phyloP scores from a whole-genome alignment of 1,140 invertebrate species.

The Polypedilum pembai region DNA sequence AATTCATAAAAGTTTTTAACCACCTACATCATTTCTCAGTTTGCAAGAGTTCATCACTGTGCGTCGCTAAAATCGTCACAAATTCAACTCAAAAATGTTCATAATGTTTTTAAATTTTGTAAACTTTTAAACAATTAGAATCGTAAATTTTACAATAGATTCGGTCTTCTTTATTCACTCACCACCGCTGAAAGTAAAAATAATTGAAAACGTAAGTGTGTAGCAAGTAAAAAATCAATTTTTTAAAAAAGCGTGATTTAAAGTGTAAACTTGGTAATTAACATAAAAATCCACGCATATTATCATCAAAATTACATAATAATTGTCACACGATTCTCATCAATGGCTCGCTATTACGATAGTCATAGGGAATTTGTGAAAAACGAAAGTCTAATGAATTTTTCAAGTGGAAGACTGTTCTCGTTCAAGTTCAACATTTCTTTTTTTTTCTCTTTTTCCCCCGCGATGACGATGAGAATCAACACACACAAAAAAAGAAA shows the following conservation, averaged over 20 bases:
- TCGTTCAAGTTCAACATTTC: background rate
- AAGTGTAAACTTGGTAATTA: background rate
- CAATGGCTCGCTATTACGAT: background rate
- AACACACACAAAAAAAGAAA: background rate
- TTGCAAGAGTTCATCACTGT: too few relatives aligned
- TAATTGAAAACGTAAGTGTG: slow-evolving; percentile 17
- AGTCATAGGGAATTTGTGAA: background rate
- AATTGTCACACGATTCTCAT: too few relatives aligned
- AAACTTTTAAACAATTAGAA: too few relatives aligned
- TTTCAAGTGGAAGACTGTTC: background rate
- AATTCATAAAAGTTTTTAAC: too few relatives aligned
- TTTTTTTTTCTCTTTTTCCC: background rate
- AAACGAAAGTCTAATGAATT: background rate
- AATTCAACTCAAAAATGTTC: too few relatives aligned
- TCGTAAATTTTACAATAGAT: too few relatives aligned
- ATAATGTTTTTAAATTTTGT: too few relatives aligned
- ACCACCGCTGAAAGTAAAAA: background rate
- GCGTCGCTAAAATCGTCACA: too few relatives aligned
- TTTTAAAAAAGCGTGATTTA: slow-evolving; percentile 9
- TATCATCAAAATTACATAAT: background rate
- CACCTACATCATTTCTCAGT: too few relatives aligned
- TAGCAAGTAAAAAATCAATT: background rate
- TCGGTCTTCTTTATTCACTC: background rate
- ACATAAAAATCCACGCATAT: slow-evolving; percentile 13
- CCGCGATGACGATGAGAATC: background rate